Conservation (phyloP, 2,797 vertebrate genomes). For the Mycteria americana region DNA sequence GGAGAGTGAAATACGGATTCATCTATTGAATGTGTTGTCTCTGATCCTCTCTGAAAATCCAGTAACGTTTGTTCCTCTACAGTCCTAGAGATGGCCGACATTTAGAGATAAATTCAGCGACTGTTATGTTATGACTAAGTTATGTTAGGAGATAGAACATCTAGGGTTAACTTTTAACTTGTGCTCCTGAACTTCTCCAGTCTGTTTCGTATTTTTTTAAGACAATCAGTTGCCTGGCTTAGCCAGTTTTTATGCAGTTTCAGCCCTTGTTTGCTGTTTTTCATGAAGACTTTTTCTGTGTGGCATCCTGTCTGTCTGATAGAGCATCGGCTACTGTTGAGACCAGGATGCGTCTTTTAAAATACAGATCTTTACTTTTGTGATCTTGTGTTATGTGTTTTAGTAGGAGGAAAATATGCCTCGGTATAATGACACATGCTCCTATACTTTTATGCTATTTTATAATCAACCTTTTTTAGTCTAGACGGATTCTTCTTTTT, state of each 20-base stretch:
- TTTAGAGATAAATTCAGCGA: not conserved
- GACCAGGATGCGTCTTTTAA: constrained; percentile 23
- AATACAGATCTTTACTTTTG: constrained; percentile 10
- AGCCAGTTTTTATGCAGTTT: constrained; percentile 26
- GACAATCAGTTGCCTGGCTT: constrained; percentile 52
- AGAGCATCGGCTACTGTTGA: not conserved
- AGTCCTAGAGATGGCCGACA: not conserved
- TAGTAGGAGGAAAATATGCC: not conserved
- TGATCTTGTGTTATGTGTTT: constrained; percentile 31
- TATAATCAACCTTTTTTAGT: constrained; percentile 62
- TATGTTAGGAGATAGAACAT: not conserved
- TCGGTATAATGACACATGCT: not conserved
- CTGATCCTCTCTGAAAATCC: not conserved
- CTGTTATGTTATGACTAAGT: not conserved
- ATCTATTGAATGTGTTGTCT: not conserved
- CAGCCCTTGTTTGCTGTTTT: not conserved
- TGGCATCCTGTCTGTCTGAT: not conserved
- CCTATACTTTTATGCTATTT: constrained; percentile 52
- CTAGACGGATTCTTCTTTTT: constrained; percentile 46
- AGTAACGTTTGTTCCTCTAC: not conserved
- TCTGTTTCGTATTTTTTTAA: not conserved
- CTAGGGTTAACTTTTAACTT: not conserved
- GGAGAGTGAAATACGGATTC: not conserved
- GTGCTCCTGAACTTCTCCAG: not conserved
- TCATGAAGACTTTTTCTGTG: not conserved